These are phyloP conservation scores for Cuculus canorus DNA, from an alignment of 2,797 vertebrate genomes.

Conservation along the genomic window DNA sequence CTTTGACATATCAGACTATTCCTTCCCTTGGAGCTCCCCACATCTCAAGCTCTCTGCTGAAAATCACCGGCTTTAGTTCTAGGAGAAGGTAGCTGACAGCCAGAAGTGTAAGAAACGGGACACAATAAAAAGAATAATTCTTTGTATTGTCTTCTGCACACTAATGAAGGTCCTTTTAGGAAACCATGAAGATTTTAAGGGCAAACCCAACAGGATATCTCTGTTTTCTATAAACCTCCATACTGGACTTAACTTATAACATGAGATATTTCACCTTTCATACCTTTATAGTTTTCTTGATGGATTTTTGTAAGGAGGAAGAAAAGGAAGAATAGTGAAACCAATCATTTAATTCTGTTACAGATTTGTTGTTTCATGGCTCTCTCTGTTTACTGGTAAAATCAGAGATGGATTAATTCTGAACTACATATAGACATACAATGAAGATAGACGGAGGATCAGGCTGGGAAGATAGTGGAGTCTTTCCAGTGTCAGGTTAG, in stretches of 20 bases:
- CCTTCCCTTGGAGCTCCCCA: slow-evolving; percentile 6
- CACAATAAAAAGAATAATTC: slow-evolving; percentile 45
- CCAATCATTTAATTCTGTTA: not conserved
- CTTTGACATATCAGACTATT: slow-evolving; percentile 34
- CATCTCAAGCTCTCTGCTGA: not conserved
- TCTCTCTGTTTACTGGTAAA: not conserved
- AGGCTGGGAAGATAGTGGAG: not conserved
- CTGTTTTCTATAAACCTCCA: not conserved
- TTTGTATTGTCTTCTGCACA: slow-evolving; percentile 24
- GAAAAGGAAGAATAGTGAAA: not conserved
- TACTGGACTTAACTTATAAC: not conserved
- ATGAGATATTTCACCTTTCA: not conserved
- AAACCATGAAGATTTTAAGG: not conserved
- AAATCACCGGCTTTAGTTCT: slow-evolving; percentile 6
- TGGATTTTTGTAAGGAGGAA: not conserved
- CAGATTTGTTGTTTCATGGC: not conserved
- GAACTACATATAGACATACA: not conserved
- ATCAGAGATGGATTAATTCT: not conserved
- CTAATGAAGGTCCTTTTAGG: slow-evolving; percentile 9
- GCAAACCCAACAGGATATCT: not conserved
- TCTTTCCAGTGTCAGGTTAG: not conserved
- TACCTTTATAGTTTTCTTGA: not conserved
- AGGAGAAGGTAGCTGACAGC: slow-evolving; percentile 5
- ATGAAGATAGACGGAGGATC: not conserved
- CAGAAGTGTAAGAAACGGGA: not conserved